Conservation (phyloP, 2,888 invertebrate genomes). For the Crocallis elinguaria region DNA sequence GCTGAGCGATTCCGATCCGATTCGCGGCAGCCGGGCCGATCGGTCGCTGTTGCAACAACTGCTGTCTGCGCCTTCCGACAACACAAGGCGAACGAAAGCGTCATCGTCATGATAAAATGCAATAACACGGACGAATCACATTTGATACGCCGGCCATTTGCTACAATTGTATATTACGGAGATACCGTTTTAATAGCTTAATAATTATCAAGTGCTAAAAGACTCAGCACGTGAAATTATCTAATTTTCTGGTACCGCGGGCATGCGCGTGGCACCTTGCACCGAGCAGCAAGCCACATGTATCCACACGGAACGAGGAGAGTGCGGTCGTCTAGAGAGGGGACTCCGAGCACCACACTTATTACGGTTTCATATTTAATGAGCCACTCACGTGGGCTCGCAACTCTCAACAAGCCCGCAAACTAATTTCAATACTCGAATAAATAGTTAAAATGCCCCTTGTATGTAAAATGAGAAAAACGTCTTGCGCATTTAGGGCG, state of each 20-base stretch:
- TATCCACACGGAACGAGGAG: constrained; percentile 57
- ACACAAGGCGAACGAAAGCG: constrained; percentile 59
- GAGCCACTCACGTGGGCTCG: constrained; percentile 72
- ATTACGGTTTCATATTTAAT: constrained; percentile 82
- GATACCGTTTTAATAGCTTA: constrained; percentile 28
- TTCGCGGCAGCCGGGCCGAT: constrained; percentile 64
- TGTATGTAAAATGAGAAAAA: constrained; percentile 34
- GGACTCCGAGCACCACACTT: constrained; percentile 72
- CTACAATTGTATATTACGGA: constrained; percentile 34
- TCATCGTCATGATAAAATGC: constrained; percentile 48
- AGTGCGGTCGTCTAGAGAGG: constrained; percentile 59
- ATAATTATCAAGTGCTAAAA: constrained; percentile 21
- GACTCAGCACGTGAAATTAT: constrained; percentile 15
- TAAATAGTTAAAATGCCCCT: constrained; percentile 59
- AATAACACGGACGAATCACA: constrained; percentile 42
- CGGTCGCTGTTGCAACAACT: constrained; percentile 63
- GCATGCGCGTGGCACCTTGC: constrained; percentile 11
- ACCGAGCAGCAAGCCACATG: constrained; percentile 38
- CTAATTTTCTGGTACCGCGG: constrained; percentile 22
- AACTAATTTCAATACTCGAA: constrained; percentile 77
- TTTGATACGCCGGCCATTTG: constrained; percentile 43
- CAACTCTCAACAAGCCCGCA: constrained; percentile 60
- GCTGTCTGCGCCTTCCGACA: constrained; percentile 63
- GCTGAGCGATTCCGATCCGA: constrained; percentile 78
- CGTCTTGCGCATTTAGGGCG: constrained; percentile 9